phyloP scores from a whole-genome alignment of 53 echinoderm and acorn worm genomes.

The Holothuria scabra region DNA sequence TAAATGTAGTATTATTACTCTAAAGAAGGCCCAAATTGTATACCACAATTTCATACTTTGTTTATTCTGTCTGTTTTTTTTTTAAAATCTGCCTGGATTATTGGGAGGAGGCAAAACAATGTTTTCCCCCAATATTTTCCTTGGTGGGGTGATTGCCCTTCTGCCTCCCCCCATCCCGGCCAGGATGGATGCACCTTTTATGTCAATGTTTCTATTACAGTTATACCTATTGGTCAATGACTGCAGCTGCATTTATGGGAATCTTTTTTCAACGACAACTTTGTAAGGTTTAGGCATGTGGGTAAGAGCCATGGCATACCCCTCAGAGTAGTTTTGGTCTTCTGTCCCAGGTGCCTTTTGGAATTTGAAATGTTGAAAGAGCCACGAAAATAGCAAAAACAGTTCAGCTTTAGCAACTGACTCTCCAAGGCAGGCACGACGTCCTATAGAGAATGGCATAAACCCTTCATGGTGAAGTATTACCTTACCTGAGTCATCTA shows the following conservation, averaged over 20 bases:
- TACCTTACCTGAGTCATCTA: slow-evolving; percentile 59
- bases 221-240: no score
- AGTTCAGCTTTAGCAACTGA: slow-evolving; percentile 66
- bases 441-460: slow-evolving; percentile 65
- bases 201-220: no score
- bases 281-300: background rate
- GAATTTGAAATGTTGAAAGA: slow-evolving; percentile 66
- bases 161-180: no score
- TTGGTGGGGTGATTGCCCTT: no score
- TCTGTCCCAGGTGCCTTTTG: slow-evolving; percentile 59
- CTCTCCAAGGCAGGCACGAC: slow-evolving; percentile 72
- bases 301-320: background rate
- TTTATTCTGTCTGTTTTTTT: no score
- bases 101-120: no score
- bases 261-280: slow-evolving; percentile 4
- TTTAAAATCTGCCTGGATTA: no score
- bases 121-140: no score
- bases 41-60: no score
- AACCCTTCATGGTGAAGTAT: slow-evolving; percentile 60
- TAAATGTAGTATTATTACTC: no score
- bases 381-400: slow-evolving; percentile 62
- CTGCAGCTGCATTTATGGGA: background rate
- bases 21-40: no score
- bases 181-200: no score
- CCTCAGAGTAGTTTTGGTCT: background rate